A percentile compares a stretch with the other conserved stretches of the same genome.
Conservation (phyloP, 2,113 vertebrate genomes). For the Aspiorhynchus laticeps region DNA sequence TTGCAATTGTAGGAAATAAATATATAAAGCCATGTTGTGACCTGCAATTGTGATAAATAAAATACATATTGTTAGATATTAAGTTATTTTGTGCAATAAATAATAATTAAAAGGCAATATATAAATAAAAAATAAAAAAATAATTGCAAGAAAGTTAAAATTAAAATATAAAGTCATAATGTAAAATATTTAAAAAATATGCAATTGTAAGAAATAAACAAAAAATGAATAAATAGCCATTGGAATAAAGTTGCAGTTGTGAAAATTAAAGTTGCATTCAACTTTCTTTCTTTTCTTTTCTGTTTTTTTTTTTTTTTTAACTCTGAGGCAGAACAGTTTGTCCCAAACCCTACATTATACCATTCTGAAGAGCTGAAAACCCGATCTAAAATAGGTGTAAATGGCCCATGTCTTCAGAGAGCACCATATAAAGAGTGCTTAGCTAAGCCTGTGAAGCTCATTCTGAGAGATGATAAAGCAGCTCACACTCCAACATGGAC, state of each 20-base stretch:
- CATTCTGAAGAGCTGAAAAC: not conserved
- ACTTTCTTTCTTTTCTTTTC: no score
- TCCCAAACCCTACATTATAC: not conserved
- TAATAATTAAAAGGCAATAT: no score
- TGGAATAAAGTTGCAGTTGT: not conserved
- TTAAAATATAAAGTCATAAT: not conserved
- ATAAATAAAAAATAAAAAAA: not conserved
- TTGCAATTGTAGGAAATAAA: no score
- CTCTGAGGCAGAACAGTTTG: not conserved
- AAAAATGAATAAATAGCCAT: not conserved
- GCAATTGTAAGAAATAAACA: not conserved
- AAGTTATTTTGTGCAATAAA: no score
- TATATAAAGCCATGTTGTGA: no score
- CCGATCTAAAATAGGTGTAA: not conserved
- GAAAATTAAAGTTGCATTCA: not conserved
- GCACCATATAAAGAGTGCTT: constrained; percentile 10
- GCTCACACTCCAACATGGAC: constrained; percentile 29
- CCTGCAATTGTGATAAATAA: no score
- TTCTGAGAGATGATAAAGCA: constrained; percentile 23
- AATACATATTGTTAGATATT: no score
- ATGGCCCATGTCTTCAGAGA: not conserved
- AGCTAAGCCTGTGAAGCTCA: not conserved
- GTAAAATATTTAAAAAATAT: no score
- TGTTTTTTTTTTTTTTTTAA: not conserved
- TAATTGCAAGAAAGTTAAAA: not conserved